Evolutionary conservation across 2,113 vertebrate species (phyloP).

Genomic region (Semnornis frantzii): DNA sequence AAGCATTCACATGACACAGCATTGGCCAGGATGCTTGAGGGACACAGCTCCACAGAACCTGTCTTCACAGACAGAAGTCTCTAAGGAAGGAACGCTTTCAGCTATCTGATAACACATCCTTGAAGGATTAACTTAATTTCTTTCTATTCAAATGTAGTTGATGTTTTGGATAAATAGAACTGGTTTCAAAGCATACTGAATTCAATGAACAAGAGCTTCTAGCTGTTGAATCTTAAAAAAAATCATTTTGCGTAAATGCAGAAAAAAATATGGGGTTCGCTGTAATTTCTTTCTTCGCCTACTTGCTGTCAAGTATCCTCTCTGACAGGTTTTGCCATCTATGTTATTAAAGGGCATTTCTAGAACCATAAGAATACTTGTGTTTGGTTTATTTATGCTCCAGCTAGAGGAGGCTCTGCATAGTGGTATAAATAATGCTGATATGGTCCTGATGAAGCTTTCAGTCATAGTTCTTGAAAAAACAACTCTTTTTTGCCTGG

Average conservation of each 20-base stretch:
- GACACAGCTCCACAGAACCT: not conserved
- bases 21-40: not conserved
- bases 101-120: rapidly evolving
- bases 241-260: not conserved
- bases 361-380: not conserved
- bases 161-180: not conserved
- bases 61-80: not conserved
- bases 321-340: not conserved
- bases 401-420: not conserved
- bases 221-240: not conserved
- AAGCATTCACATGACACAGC: not conserved
- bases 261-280: not conserved
- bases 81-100: not conserved
- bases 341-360: not conserved
- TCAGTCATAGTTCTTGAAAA: not conserved
- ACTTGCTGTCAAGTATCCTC: not conserved
- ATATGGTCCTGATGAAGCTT: not conserved
- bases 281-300: not conserved
- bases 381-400: not conserved
- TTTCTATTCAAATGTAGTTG: not conserved
- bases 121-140: not conserved
- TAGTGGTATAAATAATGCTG: not conserved
- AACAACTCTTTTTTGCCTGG: not conserved
- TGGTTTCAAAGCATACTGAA: not conserved
- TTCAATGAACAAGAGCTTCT: not conserved